phyloP scores from a whole-genome alignment of 1,140 invertebrate genomes.

The Berghia stephanieae region DNA sequence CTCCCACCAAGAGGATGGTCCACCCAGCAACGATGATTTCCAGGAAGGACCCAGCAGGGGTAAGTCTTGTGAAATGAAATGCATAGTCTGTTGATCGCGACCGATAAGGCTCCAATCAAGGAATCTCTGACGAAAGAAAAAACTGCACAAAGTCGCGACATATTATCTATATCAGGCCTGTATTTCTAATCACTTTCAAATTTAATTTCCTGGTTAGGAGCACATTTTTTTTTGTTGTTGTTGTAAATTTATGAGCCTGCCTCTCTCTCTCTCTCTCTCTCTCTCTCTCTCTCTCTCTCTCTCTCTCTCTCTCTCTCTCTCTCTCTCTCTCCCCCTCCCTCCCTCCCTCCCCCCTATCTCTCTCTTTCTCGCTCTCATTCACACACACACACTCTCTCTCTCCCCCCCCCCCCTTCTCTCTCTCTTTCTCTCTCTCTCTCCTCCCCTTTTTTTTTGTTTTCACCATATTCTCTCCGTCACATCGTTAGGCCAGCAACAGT shows the following conservation, averaged over 20 bases:
- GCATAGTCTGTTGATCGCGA: neutral
- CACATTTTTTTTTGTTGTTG: neutral
- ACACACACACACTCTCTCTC: no score
- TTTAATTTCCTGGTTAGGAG: neutral
- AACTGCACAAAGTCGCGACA: neutral
- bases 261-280: neutral
- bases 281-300: neutral
- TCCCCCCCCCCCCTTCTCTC: no score
- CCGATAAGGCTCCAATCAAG: neutral
- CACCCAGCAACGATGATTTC: constrained; percentile 59
- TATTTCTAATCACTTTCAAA: neutral
- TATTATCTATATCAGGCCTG: neutral
- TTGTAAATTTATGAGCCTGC: neutral
- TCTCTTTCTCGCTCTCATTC: no score
- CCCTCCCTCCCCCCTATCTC: neutral
- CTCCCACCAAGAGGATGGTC: constrained; percentile 71
- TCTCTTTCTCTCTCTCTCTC: no score
- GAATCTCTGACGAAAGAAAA: neutral
- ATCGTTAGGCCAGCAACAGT: no score
- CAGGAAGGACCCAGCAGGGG: constrained; percentile 49
- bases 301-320: neutral
- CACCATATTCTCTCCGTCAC: no score
- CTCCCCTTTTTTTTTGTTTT: no score
- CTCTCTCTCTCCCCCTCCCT: neutral
- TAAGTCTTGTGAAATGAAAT: neutral